Evolutionary conservation across 2,113 vertebrate species (phyloP).

Genomic region (Orycteropus afer): DNA sequence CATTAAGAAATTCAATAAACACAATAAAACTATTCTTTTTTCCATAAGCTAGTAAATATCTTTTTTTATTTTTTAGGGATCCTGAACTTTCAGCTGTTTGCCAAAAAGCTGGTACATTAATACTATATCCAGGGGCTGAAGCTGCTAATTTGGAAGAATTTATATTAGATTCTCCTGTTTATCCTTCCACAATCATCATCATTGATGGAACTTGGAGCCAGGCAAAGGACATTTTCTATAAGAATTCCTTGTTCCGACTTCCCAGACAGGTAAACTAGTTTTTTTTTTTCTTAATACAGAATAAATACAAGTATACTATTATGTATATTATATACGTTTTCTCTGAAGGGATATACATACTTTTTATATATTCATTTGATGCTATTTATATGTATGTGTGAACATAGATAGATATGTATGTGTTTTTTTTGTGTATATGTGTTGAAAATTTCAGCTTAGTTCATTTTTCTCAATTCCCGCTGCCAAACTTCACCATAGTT

Average conservation of each 20-base stretch:
- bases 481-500: background rate
- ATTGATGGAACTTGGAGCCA: constrained; percentile 99
- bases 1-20: background rate
- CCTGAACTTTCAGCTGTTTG: constrained; percentile 94
- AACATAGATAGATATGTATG: background rate
- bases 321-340: background rate
- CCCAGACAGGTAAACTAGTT: constrained; percentile 92
- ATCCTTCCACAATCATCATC: constrained; percentile 91
- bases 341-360: background rate
- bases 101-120: constrained; percentile 89
- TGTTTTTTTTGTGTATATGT: background rate
- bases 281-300: constrained; percentile 11
- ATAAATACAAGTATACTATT: background rate
- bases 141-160: constrained; percentile 93
- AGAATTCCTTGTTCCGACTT: constrained; percentile 94
- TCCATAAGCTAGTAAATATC: background rate
- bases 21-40: background rate
- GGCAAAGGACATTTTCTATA: constrained; percentile 98
- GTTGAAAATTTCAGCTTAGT: constrained; percentile 15
- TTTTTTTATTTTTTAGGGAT: constrained; percentile 87
- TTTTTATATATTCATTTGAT: constrained; percentile 34
- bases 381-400: background rate
- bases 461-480: background rate
- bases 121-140: constrained; percentile 95
- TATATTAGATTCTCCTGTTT: constrained; percentile 79